Evolutionary conservation across 2,113 vertebrate genomes (phyloP).

Genomic region (Ondatra zibethicus): DNA sequence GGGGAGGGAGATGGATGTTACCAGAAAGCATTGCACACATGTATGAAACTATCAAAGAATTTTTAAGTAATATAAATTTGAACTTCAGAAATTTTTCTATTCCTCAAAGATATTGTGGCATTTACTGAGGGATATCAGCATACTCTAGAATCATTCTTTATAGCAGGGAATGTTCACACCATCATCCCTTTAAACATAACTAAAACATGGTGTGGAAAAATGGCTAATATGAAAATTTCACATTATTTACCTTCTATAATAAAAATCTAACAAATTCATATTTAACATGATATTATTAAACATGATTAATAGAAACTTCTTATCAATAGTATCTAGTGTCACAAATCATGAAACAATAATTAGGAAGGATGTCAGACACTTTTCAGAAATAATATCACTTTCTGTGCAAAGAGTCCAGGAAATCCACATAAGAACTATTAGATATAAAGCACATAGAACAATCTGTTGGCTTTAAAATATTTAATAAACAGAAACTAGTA

Average conservation of each 20-base stretch:
- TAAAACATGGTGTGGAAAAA: not conserved
- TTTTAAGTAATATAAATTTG: not conserved
- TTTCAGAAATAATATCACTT: not conserved
- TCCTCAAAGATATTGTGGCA: not conserved
- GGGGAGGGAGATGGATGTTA: too few relatives aligned
- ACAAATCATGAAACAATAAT: not conserved
- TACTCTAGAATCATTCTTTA: not conserved
- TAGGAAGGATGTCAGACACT: not conserved
- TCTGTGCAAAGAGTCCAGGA: not conserved
- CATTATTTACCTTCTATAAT: slow-evolving; percentile 16
- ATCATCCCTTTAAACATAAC: not conserved
- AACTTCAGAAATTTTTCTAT: not conserved
- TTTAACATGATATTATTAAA: slow-evolving; percentile 11
- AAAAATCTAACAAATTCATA: not conserved
- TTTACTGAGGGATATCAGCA: not conserved
- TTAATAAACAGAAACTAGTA: slow-evolving; percentile 6
- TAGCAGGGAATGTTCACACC: not conserved
- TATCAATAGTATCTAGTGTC: not conserved
- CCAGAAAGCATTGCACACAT: not conserved
- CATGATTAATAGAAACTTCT: slow-evolving; percentile 15
- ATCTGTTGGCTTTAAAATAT: not conserved
- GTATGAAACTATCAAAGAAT: not conserved
- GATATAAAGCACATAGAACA: not conserved
- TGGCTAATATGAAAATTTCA: not conserved
- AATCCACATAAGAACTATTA: not conserved